Evolutionary conservation across 2,797 vertebrate species (phyloP).

Genomic region (Euthynnus affinis): DNA sequence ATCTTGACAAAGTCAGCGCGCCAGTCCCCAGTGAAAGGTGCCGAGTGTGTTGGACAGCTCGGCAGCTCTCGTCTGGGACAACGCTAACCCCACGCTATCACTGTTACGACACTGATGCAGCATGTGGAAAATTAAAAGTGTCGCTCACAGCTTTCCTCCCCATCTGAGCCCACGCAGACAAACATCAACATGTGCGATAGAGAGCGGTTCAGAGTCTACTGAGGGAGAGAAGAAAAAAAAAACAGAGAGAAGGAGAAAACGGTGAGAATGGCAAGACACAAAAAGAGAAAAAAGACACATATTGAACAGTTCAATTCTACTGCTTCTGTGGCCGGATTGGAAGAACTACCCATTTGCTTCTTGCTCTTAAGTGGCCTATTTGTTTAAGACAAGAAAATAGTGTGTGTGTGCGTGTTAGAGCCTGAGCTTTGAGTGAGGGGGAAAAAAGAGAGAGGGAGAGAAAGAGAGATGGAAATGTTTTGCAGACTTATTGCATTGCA

Average conservation of each 20-base stretch:
- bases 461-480: conserved; percentile 36
- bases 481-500: conserved; percentile 65
- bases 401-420: conserved; percentile 30
- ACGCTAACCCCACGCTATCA: conserved; percentile 49
- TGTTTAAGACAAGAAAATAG: conserved; percentile 58
- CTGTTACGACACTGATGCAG: conserved; percentile 74
- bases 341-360: conserved; percentile 39
- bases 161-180: conserved; percentile 42
- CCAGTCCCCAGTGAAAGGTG: conserved; percentile 47
- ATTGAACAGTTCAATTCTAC: conserved; percentile 42
- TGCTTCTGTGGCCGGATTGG: conserved; percentile 40
- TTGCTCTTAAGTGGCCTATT: conserved; percentile 56
- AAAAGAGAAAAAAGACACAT: conserved; percentile 24
- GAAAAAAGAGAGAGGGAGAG: neutral
- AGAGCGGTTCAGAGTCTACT: conserved; percentile 20
- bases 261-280: conserved; percentile 12
- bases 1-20: conserved; percentile 61
- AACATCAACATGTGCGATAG: conserved; percentile 33
- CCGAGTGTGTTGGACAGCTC: conserved; percentile 68
- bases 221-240: conserved; percentile 10
- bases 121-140: conserved; percentile 83
- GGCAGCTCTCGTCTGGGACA: conserved; percentile 56
- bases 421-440: neutral
- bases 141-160: conserved; percentile 69
- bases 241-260: conserved; percentile 2